A percentile compares a stretch with the other conserved stretches of the same genome.
These are phyloP conservation scores for Dicyrtomina minuta DNA, from an alignment of 2,888 invertebrate genomes.

Conservation along the genomic window DNA sequence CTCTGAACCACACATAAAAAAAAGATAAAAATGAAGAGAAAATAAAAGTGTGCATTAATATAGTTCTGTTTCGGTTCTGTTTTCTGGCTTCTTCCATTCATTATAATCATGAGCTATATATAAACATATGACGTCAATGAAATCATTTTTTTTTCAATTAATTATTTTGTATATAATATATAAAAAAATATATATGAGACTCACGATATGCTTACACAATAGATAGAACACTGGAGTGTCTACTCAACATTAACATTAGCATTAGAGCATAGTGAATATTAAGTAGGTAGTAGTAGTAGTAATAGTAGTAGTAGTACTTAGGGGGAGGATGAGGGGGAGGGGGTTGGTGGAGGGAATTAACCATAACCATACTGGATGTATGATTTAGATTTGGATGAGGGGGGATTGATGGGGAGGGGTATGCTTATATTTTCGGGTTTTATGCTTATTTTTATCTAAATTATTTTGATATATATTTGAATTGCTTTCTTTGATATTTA, in stretches of 20 bases:
- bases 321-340: background rate
- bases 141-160: background rate
- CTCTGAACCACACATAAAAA: background rate
- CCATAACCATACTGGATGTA: background rate
- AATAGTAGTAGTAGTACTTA: constrained; percentile 1
- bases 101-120: too few relatives aligned
- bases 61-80: too few relatives aligned
- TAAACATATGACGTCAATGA: too few relatives aligned
- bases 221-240: constrained; percentile 28
- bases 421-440: background rate
- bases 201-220: constrained; percentile 17
- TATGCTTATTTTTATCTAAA: too few relatives aligned
- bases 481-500: constrained; percentile 1
- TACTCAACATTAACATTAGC: constrained; percentile 3
- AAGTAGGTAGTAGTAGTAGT: constrained; percentile 1
- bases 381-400: too few relatives aligned
- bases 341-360: background rate
- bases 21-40: constrained; percentile 1
- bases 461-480: background rate
- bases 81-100: too few relatives aligned
- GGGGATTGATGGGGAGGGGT: too few relatives aligned
- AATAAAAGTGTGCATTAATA: background rate
- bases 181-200: constrained; percentile 28
- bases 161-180: background rate
- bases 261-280: constrained; percentile 4